A percentile compares a stretch with the other conserved stretches of the same genome.
Evolutionary conservation across 2,113 vertebrate species (phyloP).

Genomic region (Cettia cetti): DNA sequence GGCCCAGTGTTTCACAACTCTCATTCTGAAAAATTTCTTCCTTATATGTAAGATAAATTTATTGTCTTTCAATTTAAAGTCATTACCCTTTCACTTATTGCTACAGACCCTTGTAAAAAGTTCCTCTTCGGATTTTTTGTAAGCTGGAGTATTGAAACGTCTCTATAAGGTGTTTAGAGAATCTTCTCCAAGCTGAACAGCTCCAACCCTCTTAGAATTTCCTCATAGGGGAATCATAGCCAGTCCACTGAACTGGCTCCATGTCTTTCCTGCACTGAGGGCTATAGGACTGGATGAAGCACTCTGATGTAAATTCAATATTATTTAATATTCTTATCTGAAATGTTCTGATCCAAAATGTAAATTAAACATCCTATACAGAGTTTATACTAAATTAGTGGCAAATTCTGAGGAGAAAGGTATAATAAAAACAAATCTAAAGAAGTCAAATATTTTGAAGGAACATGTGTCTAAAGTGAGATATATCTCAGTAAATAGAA

Average conservation of each 20-base stretch:
- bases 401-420: background rate
- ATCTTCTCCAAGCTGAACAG: background rate
- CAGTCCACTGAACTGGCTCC: no score
- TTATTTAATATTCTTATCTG: background rate
- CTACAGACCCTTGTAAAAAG: background rate
- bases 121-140: background rate
- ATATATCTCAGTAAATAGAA: background rate
- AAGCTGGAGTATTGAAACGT: background rate
- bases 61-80: background rate
- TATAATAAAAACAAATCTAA: background rate
- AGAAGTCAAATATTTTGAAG: background rate
- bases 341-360: background rate
- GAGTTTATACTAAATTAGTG: background rate
- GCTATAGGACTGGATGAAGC: background rate
- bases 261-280: background rate
- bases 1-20: background rate
- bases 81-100: background rate
- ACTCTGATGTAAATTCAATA: background rate
- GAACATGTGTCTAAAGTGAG: background rate
- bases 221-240: background rate
- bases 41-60: background rate
- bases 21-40: background rate
- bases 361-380: background rate
- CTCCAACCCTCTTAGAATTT: background rate
- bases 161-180: background rate